These are phyloP conservation scores for Cydia splendana DNA, from an alignment of 1,140 invertebrate species.

Conservation along the genomic window DNA sequence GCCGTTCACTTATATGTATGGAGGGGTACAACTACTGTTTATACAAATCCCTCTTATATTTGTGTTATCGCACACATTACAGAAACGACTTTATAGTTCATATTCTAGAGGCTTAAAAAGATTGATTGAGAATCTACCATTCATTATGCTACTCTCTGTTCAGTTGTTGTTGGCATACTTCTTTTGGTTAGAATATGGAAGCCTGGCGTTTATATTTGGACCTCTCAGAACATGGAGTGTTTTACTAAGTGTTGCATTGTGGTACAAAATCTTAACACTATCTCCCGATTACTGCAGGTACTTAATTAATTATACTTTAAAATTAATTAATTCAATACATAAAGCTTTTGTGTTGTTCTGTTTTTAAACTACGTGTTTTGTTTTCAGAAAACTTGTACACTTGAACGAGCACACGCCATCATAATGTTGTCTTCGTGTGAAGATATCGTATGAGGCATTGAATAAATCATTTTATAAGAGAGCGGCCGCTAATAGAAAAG, in stretches of 20 bases:
- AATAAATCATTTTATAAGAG: constrained; percentile 33
- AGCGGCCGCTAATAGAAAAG: constrained; percentile 2
- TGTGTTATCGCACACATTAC: constrained; percentile 83
- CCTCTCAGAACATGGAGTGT: constrained; percentile 91
- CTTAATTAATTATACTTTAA: constrained; percentile 13
- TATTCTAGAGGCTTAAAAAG: constrained; percentile 62
- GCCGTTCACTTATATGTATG: constrained; percentile 91
- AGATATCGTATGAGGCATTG: not conserved
- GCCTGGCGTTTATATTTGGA: constrained; percentile 87
- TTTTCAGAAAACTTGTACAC: constrained; percentile 51
- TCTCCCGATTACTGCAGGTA: constrained; percentile 72
- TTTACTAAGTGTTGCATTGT: constrained; percentile 83
- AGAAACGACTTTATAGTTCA: constrained; percentile 80
- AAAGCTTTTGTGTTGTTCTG: not conserved
- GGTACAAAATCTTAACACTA: constrained; percentile 79
- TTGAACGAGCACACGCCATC: constrained; percentile 49
- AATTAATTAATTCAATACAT: constrained; percentile 10
- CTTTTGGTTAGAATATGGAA: constrained; percentile 91
- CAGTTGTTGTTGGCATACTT: constrained; percentile 88
- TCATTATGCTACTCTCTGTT: constrained; percentile 80
- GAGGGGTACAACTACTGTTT: constrained; percentile 85
- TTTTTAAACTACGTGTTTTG: constrained; percentile 32
- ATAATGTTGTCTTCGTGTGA: constrained; percentile 37
- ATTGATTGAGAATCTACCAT: constrained; percentile 71
- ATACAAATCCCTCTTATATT: constrained; percentile 87